Percentiles rank a stretch among this genome's conserved stretches.
These are phyloP conservation scores for Aythya baeri DNA, from an alignment of 2,113 vertebrate species.

Conservation along the genomic window DNA sequence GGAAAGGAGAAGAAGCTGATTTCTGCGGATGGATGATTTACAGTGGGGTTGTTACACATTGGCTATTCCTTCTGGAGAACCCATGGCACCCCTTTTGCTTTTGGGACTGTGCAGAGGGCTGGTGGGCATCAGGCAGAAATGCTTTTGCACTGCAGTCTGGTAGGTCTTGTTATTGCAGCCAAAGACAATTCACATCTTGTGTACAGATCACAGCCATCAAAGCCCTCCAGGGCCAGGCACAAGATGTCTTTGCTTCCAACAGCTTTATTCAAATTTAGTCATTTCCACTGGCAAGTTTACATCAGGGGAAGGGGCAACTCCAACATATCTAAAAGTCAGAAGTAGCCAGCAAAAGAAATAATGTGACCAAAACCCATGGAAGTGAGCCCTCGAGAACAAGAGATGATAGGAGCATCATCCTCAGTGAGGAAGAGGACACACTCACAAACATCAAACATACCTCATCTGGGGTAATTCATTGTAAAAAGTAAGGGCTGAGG, in stretches of 20 bases:
- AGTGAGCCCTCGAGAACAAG: background rate
- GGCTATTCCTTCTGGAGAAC: background rate
- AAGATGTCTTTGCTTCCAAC: background rate
- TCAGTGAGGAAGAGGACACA: background rate
- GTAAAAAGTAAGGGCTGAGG: background rate
- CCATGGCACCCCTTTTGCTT: background rate
- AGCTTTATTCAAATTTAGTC: background rate
- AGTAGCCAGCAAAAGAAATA: background rate
- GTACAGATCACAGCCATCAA: background rate
- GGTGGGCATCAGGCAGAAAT: background rate
- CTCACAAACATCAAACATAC: background rate
- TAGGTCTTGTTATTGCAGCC: background rate
- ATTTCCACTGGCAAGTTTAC: background rate
- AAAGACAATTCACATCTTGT: background rate
- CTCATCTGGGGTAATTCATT: background rate
- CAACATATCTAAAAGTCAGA: background rate
- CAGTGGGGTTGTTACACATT: accelerated
- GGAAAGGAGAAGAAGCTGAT: background rate
- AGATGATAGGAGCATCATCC: background rate
- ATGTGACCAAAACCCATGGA: accelerated
- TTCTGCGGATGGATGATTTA: background rate
- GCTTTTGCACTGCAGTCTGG: background rate
- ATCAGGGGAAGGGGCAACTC: background rate
- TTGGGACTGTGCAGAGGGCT: background rate
- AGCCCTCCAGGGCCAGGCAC: background rate